Conservation (phyloP, 53 echinoderm and acorn worm genomes). For the Patiria pectinifera region DNA sequence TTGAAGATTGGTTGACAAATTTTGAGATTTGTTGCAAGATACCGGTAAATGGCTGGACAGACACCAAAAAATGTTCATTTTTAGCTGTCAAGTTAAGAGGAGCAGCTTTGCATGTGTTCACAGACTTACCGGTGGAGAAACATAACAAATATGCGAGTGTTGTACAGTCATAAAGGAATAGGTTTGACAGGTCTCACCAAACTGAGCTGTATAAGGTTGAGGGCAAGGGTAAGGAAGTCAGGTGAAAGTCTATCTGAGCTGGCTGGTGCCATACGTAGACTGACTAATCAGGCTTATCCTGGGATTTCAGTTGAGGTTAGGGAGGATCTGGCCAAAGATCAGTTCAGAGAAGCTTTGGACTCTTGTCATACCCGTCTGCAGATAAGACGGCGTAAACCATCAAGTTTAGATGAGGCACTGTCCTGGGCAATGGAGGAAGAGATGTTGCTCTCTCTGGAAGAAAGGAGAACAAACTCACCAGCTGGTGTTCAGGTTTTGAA, state of each 20-base stretch:
- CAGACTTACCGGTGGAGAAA: not conserved
- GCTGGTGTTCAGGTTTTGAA: too few species aligned
- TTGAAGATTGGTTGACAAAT: not conserved
- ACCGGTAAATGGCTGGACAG: not conserved
- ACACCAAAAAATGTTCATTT: not conserved
- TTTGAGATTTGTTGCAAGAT: not conserved
- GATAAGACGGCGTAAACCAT: slow-evolving; percentile 24
- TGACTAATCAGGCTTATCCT: not conserved
- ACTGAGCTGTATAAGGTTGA: not conserved
- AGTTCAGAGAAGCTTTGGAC: not conserved
- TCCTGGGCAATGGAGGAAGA: not conserved
- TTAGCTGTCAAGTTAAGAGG: not conserved
- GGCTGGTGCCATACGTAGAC: slow-evolving; percentile 12
- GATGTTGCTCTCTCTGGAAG: not conserved
- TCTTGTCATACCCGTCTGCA: not conserved
- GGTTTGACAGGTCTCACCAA: not conserved
- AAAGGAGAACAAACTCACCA: not conserved
- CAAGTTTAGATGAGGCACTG: not conserved
- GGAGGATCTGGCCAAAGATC: not conserved
- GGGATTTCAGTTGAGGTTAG: not conserved
- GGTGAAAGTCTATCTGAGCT: slow-evolving; percentile 6
- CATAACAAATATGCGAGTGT: not conserved
- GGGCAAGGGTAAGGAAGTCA: not conserved
- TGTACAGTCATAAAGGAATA: not conserved
- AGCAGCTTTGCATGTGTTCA: not conserved